Evolutionary conservation across 2,888 invertebrate genomes (phyloP).

Genomic region (Philhelius pedissequus): DNA sequence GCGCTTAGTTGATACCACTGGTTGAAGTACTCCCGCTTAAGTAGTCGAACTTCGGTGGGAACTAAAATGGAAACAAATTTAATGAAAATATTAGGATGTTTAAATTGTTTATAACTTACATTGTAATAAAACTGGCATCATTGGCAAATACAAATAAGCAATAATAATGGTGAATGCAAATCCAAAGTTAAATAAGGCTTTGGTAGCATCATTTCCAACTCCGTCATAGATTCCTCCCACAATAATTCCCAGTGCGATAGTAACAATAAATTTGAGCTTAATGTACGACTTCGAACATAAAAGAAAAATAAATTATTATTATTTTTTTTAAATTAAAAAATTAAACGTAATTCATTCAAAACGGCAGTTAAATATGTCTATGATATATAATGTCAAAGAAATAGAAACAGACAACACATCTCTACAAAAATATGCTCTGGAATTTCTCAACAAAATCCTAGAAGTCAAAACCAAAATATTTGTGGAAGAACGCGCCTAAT

Average conservation of each 20-base stretch:
- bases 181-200: conserved; percentile 90
- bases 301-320: neutral
- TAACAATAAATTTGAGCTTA: conserved; percentile 84
- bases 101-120: conserved; percentile 82
- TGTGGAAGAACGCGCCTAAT: too few relatives aligned
- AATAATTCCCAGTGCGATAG: conserved; percentile 84
- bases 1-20: conserved; percentile 90
- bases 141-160: conserved; percentile 88
- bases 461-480: too few relatives aligned
- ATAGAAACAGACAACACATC: too few relatives aligned
- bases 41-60: conserved; percentile 87
- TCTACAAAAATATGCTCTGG: too few relatives aligned
- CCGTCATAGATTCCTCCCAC: conserved; percentile 85
- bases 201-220: conserved; percentile 89
- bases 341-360: too few relatives aligned
- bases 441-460: too few relatives aligned
- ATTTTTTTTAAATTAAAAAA: neutral
- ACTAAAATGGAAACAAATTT: conserved; percentile 80
- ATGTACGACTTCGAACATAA: conserved; percentile 82
- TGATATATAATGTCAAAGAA: too few relatives aligned
- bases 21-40: conserved; percentile 90
- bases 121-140: conserved; percentile 89
- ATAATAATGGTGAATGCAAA: conserved; percentile 90
- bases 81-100: neutral
- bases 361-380: too few relatives aligned